Base-by-base conservation (phyloP, 2,113 vertebrate species). In the Athene cunicularia region DNA sequence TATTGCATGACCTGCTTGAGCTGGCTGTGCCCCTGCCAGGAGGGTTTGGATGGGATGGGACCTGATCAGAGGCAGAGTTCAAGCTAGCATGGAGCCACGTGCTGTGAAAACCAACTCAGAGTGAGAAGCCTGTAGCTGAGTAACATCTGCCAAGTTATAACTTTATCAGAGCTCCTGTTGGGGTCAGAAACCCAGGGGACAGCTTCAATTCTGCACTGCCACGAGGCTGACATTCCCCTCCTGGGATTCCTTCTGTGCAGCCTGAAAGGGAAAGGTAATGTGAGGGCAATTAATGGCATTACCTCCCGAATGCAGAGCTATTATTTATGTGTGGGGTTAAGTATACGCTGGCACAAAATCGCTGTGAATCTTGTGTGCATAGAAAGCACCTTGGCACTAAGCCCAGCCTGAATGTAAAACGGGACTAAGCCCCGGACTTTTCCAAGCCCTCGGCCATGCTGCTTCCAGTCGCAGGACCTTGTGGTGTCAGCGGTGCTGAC, bases 221-320 rank as follows among this genome's bases (percentile, higher is more conserved):
- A 19, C 0, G 4, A 27, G 63, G 63, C 47, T n/a, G 50, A 24
- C 66, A 3, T 45, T 39, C 32, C 53, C 77, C 39, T 87, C 3
- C 92, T 13, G 84, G 71, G 84, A 79, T 67, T 88, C 70, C 49
- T 88, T 52, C 89, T 13, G 35, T 15, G 75, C 75, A 77, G 53
- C 80, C 89, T 47, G 93, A 84, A 93, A 94, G 93, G 92, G 94
- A 94, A 94, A 91, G 94, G 75, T 74, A 72, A 89, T 6, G 63
- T 5, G 90, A 88, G 45, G 86, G 86, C 86, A 90, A 90, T 90
- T 87, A 92, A 90, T 64, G 80, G 80, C 43, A 58, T 88, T 53
- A 43, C 32, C 62, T 43, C 6, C 95, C 26, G 66, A 72, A 39
- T 5, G 70, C 43, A 35, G 83, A 86, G 80, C 80, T 71, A 5